Evolutionary conservation across 2,797 vertebrate genomes (phyloP), one percentile per base, ranked within the genome.

Genomic region (Sebastes glaucus): DNA sequence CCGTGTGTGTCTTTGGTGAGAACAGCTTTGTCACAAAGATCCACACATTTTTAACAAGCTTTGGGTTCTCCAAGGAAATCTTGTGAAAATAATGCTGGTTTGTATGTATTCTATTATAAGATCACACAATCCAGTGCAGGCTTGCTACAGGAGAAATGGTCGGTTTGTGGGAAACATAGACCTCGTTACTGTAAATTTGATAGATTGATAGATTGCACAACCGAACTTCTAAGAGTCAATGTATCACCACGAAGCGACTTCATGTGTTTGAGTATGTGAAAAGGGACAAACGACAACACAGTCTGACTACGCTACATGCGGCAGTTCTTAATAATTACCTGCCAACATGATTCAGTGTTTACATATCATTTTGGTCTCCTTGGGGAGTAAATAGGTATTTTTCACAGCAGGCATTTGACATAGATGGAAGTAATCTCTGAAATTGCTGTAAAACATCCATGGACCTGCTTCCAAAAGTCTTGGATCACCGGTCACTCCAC

Each of bases 11-110:
- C 77, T 86, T 78, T 52, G 61, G 80, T 81, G 69, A 73, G 66
- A 82, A 78, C 4, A 62, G 73, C 72, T 86, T 80, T 76, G 80
- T 87, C 72, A 75, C 75, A 80, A 56, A 78, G 52, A 59, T 77
- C 63, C 28, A 33, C 71, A 80, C 30, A 46, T 77, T 74, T 85
- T 85, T 65, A 75, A 83, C 10, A 55, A 57, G n/a, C 14, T 57
- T 76, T 67, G 53, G 74, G 32, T 74, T 88, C 85, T 87, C 65
- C 30, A 11, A 20, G 5, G 22, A 30, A 62, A 42, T 82, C 11
- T 53, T 75, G 18, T 23, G 27, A 59, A 27, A 72, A 78, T 32
- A 53, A 27, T 23, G 23, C 5, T 63, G 49, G 4, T 64, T 55
- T 53, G 9, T 63, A 20, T 72, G 63, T 65, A 27, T 65, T 62